Evolutionary conservation across 2,888 invertebrate species (phyloP).

Genomic region (Aphidoletes aphidimyza): DNA sequence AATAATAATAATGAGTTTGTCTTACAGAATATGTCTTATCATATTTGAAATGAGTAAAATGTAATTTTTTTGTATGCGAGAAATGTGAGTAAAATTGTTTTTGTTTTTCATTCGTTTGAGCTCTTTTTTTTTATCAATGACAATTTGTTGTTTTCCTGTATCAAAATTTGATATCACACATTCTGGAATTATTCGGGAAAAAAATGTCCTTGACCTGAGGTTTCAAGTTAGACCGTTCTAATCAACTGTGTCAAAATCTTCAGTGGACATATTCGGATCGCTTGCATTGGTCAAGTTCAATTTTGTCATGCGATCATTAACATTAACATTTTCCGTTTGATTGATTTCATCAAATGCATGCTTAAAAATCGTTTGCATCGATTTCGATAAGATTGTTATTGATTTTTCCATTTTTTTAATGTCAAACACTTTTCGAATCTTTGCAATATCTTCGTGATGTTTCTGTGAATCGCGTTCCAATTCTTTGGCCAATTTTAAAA

Average conservation of each 20-base stretch:
- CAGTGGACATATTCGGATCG: neutral
- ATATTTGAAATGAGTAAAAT: too few species aligned
- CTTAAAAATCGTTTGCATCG: neutral
- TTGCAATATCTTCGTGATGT: neutral
- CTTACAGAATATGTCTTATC: too few species aligned
- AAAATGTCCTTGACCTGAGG: too few species aligned
- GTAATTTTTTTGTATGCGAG: too few species aligned
- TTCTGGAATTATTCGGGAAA: too few species aligned
- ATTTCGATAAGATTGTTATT: constrained; percentile 1
- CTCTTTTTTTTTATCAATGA: too few species aligned
- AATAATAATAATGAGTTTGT: too few species aligned
- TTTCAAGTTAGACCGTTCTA: neutral
- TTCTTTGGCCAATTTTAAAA: neutral
- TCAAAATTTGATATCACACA: too few species aligned
- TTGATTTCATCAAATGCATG: neutral
- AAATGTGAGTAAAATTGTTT: too few species aligned
- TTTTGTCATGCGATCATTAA: neutral
- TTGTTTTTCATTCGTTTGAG: too few species aligned
- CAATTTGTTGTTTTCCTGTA: too few species aligned
- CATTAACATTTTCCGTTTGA: neutral
- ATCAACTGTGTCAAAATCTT: neutral
- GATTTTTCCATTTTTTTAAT: constrained; percentile 31
- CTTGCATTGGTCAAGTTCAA: neutral
- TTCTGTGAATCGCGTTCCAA: neutral
- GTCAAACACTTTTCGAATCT: constrained; percentile 22